Evolutionary conservation across 2,888 invertebrate species (phyloP).

Genomic region (Tridacna gigas): DNA sequence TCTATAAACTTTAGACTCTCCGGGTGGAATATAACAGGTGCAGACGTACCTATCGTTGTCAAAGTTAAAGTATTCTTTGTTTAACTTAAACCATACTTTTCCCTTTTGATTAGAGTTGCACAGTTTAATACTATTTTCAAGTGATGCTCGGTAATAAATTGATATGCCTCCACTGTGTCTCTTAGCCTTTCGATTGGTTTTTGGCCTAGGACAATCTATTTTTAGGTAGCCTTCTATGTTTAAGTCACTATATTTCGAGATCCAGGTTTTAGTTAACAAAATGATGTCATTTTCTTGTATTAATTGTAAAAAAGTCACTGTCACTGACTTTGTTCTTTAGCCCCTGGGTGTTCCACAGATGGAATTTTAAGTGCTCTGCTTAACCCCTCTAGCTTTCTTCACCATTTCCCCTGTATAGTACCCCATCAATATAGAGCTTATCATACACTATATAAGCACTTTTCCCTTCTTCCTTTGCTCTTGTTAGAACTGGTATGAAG

Average conservation of each 20-base stretch:
- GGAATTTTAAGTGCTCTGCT: slow-evolving; percentile 4
- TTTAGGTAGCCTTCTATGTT: slow-evolving; percentile 22
- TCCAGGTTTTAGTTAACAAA: slow-evolving; percentile 29
- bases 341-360: slow-evolving; percentile 29
- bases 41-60: slow-evolving; percentile 25
- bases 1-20: no score
- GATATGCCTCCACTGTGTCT: slow-evolving; percentile 32
- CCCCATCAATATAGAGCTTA: neutral
- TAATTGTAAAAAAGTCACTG: slow-evolving; percentile 21
- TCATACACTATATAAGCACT: neutral
- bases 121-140: slow-evolving; percentile 13
- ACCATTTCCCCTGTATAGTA: neutral
- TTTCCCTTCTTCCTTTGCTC: neutral
- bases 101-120: slow-evolving; percentile 28
- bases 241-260: slow-evolving; percentile 4
- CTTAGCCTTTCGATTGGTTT: slow-evolving; percentile 29
- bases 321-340: slow-evolving; percentile 24
- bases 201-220: slow-evolving; percentile 32
- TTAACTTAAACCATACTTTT: slow-evolving; percentile 37
- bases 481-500: neutral
- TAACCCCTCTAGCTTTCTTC: neutral
- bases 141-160: slow-evolving; percentile 22
- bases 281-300: slow-evolving; percentile 20
- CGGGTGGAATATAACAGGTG: no score
- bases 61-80: neutral